Percentiles rank a stretch among this genome's conserved stretches.
These are phyloP conservation scores for Homalodisca vitripennis DNA, from an alignment of 1,140 invertebrate species.

Conservation along the genomic window DNA sequence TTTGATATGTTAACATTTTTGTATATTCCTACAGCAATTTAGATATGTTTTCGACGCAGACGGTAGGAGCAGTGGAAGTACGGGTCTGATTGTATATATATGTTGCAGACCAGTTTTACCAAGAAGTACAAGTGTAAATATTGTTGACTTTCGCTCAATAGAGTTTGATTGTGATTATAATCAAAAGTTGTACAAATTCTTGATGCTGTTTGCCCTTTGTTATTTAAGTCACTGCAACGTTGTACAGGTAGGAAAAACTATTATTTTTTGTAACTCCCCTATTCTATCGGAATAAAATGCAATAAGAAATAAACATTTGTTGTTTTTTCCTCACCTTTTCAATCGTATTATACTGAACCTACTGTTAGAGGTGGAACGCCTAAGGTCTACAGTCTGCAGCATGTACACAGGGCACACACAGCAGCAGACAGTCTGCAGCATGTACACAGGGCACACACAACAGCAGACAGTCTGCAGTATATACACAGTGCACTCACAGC, in stretches of 20 bases:
- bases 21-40: neutral
- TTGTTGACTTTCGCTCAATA: conserved; percentile 24
- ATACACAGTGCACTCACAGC: too few relatives aligned
- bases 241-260: conserved; percentile 25
- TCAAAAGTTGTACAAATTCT: conserved; percentile 26
- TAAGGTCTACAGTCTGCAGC: too few relatives aligned
- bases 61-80: neutral
- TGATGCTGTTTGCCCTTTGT: conserved; percentile 15
- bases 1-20: conserved; percentile 19
- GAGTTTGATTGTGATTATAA: conserved; percentile 26
- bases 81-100: conserved; percentile 8
- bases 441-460: too few relatives aligned
- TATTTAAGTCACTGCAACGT: conserved; percentile 15
- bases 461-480: too few relatives aligned
- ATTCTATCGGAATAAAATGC: conserved; percentile 25
- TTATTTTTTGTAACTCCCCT: conserved; percentile 26
- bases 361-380: too few relatives aligned
- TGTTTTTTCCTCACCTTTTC: neutral
- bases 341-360: too few relatives aligned
- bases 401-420: too few relatives aligned
- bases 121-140: conserved; percentile 22
- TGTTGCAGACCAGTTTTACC: conserved; percentile 11
- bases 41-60: neutral
- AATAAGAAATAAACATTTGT: neutral
- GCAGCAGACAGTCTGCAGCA: too few relatives aligned